Percentiles rank a stretch among this genome's conserved stretches.
Evolutionary conservation across 2,888 invertebrate genomes (phyloP).

Genomic region (Caenorhabditis imperialis): DNA sequence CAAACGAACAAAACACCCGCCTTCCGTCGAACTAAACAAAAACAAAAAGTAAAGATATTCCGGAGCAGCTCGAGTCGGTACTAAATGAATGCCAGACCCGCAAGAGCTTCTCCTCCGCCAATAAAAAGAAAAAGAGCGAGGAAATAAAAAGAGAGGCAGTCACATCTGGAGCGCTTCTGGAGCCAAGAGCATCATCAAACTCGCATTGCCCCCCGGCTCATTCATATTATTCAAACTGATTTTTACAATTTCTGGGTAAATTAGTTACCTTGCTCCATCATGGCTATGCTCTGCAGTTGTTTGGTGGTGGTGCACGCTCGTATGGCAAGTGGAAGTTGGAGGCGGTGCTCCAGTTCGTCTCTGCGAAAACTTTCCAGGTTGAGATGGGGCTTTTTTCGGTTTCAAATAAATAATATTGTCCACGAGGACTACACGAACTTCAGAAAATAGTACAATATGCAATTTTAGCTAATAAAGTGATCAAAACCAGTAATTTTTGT

Average conservation of each 20-base stretch:
- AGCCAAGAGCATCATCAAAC: neutral
- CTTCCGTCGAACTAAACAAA: conserved; percentile 28
- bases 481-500: no score
- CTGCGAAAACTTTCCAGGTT: no score
- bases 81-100: conserved; percentile 37
- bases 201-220: conserved; percentile 13
- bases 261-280: conserved; percentile 84
- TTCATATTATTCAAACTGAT: conserved; percentile 29
- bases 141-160: conserved; percentile 7
- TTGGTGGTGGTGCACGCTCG: conserved; percentile 90
- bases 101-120: conserved; percentile 11
- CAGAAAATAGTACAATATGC: no score
- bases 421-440: no score
- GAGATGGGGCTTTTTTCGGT: no score
- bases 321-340: conserved; percentile 88
- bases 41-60: conserved; percentile 25
- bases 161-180: conserved; percentile 37
- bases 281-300: conserved; percentile 90
- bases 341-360: conserved; percentile 92
- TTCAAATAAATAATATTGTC: no score
- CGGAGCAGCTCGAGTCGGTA: conserved; percentile 1
- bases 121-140: conserved; percentile 39
- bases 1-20: no score
- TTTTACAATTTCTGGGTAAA: conserved; percentile 24
- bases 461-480: no score